A percentile compares a stretch with the other conserved stretches of the same genome.
Evolutionary conservation across 2,888 invertebrate genomes (phyloP).

Genomic region (Frankliniella fusca): DNA sequence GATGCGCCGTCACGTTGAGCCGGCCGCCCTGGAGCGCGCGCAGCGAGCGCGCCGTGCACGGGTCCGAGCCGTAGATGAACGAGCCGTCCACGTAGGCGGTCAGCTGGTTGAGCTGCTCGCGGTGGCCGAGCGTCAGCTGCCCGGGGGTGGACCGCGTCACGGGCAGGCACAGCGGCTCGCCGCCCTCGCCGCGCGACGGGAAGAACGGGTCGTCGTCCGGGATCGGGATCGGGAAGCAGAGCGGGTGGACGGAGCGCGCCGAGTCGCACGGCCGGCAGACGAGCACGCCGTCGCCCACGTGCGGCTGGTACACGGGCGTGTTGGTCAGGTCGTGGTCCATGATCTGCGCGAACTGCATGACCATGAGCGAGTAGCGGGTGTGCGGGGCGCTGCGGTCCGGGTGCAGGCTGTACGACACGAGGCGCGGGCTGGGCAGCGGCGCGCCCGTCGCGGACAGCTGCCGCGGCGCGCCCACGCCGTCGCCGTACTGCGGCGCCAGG

Average conservation of each 20-base stretch:
- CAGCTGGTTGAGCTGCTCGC: constrained; percentile 53
- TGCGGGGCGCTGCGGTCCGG: constrained; percentile 49
- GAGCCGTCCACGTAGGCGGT: constrained; percentile 51
- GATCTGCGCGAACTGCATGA: constrained; percentile 57
- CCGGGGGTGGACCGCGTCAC: constrained; percentile 50
- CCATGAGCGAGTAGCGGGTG: constrained; percentile 50
- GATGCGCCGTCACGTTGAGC: constrained; percentile 46
- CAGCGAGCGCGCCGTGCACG: constrained; percentile 48
- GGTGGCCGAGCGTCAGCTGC: constrained; percentile 51
- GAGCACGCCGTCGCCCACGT: constrained; percentile 48
- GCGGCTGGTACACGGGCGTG: constrained; percentile 52
- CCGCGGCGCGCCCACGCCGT: constrained; percentile 49
- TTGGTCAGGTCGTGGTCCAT: constrained; percentile 56
- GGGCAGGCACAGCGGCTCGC: constrained; percentile 51
- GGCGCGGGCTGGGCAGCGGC: constrained; percentile 49
- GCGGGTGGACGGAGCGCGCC: constrained; percentile 49
- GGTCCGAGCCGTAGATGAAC: constrained; percentile 51
- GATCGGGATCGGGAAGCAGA: constrained; percentile 54
- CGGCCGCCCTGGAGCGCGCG: constrained; percentile 46
- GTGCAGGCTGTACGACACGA: constrained; percentile 51
- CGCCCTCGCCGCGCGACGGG: constrained; percentile 47
- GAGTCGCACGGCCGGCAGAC: constrained; percentile 52
- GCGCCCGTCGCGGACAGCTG: constrained; percentile 45
- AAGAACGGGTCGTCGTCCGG: constrained; percentile 53
- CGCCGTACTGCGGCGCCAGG: constrained; percentile 48